phyloP scores from a whole-genome alignment of 2,113 vertebrate genomes.

The Origma solitaria region DNA sequence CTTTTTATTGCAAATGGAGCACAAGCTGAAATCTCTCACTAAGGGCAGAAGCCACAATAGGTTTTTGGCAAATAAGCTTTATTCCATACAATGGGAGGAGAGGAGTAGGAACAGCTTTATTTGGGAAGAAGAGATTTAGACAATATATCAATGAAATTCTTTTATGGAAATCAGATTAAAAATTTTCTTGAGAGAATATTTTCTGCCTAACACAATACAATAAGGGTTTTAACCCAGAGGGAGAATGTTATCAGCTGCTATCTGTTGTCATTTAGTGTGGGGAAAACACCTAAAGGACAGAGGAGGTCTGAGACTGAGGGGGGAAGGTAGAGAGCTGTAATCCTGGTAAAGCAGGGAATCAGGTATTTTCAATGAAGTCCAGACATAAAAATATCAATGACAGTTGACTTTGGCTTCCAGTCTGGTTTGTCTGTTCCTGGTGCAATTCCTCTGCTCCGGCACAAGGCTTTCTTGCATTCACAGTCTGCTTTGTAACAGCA shows the following conservation, averaged over 20 bases:
- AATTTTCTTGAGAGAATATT: neutral
- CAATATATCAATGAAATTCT: neutral
- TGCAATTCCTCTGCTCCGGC: neutral
- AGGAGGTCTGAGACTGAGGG: neutral
- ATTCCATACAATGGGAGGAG: neutral
- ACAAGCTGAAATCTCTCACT: neutral
- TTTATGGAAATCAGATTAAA: neutral
- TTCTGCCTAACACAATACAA: fast-evolving
- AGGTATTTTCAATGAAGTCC: neutral
- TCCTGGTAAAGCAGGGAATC: neutral
- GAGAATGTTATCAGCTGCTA: neutral
- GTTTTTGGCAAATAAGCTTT: neutral
- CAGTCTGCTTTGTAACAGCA: neutral
- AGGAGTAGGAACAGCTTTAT: neutral
- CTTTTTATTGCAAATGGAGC: neutral
- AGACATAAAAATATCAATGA: neutral
- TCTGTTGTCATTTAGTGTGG: neutral
- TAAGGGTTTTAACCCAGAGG: neutral
- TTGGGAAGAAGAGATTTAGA: neutral
- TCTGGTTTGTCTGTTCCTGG: neutral
- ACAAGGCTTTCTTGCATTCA: neutral
- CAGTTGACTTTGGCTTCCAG: neutral
- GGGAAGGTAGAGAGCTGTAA: neutral
- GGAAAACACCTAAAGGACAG: neutral
- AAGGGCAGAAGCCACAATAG: neutral